Base-by-base conservation (phyloP, 2,797 vertebrate genomes). In the Phrynocephalus vlangalii region DNA sequence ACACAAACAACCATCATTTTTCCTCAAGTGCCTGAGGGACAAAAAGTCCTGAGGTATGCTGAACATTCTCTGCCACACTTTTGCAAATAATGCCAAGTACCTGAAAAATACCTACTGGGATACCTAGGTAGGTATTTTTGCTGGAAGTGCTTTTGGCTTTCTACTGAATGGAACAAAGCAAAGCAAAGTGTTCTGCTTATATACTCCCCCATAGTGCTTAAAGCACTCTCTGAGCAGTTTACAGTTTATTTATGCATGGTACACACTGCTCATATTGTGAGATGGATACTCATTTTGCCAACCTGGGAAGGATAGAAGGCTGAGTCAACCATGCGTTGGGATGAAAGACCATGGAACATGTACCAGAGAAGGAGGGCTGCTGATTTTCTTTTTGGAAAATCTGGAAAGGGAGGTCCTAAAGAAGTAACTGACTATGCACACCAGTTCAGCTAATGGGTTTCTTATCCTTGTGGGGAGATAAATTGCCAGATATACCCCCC, bases 401-500 rank as follows among this genome's bases (percentile, higher is more conserved):
- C 28, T 24, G 38, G 9, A 44, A 79, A 72, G 8, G 3, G 11
- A 52, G 56, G n/a, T 24, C 44, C 24, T 80, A 50, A 80, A 66
- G 38, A 75, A 56, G n/a, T 28, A 5, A 50, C 3, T 22, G 56
- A 81, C 33, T 26, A 38, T 44, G 71, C 24, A 68, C 56, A 70
- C 24, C 15, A 16, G 33, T 38, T 68, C 68, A 84, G 13, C 60
- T 18, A 18, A 63, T 16, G 16, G n/a, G 22, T 22, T n/a, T 52
- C 13, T 56, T 72, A 52, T 8, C 68, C 11, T 80, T 73, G 24
- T n/a, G 5, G 44, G 6, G 72, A 28, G n/a, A 60, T 30, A 48
- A 85, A 24, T 75, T 88, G n/a, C n/a, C 33, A 30, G 84, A 44
- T 75, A 66, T 22, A 75, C 16, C 38, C 48, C 80, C 72, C 38